phyloP scores from a whole-genome alignment of 1,140 invertebrate genomes.

The Araneus ventricosus region DNA sequence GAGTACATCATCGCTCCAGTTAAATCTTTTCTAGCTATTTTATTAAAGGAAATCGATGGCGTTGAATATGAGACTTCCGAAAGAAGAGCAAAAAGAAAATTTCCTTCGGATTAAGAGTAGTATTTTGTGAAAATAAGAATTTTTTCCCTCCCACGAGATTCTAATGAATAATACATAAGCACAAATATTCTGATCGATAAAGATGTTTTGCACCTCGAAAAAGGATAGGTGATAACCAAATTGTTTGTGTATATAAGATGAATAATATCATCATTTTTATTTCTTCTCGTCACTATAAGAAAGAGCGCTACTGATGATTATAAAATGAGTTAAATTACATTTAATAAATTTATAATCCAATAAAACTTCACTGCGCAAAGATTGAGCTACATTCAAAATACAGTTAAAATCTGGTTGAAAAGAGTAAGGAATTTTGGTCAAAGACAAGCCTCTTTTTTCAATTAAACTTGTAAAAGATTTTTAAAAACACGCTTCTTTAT shows the following conservation, averaged over 20 bases:
- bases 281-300: no score
- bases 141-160: not conserved
- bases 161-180: slow-evolving; percentile 31
- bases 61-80: not conserved
- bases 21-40: not conserved
- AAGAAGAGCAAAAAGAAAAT: not conserved
- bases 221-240: not conserved
- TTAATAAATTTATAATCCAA: no score
- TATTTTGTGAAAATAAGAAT: not conserved
- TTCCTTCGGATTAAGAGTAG: not conserved
- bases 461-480: no score
- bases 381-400: no score
- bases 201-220: not conserved
- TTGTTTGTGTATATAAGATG: not conserved
- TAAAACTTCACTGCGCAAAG: no score
- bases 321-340: no score
- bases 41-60: slow-evolving; percentile 6
- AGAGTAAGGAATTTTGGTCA: no score
- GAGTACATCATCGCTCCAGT: not conserved
- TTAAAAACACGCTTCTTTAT: no score
- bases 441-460: no score
- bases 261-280: not conserved
- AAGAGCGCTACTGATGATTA: no score
- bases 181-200: slow-evolving; percentile 26
- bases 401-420: no score